Conservation (phyloP, 2,888 invertebrate genomes). For the Tetanocera ferruginea region DNA sequence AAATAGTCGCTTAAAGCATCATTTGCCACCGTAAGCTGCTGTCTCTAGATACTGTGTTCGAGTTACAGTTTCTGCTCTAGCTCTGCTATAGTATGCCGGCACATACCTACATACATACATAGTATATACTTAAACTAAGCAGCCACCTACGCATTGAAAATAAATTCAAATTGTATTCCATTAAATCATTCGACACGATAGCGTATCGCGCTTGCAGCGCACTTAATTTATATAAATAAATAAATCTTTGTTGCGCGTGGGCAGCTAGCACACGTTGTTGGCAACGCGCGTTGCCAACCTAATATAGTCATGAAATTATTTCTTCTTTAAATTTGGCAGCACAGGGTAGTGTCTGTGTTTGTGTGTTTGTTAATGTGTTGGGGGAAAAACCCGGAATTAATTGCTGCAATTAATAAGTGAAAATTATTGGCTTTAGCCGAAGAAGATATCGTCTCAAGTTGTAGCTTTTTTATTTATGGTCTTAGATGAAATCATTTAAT, state of each 20-base stretch:
- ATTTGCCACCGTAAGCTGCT: background rate
- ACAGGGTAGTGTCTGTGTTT: background rate
- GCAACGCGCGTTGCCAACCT: background rate
- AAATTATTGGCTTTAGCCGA: background rate
- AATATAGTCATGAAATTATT: background rate
- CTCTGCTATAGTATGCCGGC: background rate
- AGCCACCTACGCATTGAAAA: background rate
- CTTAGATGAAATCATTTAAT: too few species aligned
- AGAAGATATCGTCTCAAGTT: too few species aligned
- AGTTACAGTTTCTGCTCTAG: background rate
- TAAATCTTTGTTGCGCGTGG: background rate
- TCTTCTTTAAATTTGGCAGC: background rate
- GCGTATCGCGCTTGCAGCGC: background rate
- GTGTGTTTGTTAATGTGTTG: background rate
- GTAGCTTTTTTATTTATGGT: too few species aligned
- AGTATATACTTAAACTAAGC: too few species aligned
- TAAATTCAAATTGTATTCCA: constrained; percentile 5
- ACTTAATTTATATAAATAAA: background rate
- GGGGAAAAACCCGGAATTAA: constrained; percentile 12
- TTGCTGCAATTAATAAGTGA: background rate
- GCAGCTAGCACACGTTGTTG: background rate
- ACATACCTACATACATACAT: too few species aligned
- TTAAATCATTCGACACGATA: background rate
- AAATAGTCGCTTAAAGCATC: background rate
- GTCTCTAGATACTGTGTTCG: background rate